phyloP scores from a whole-genome alignment of 2,888 invertebrate genomes.

The Drosophila pegasa region DNA sequence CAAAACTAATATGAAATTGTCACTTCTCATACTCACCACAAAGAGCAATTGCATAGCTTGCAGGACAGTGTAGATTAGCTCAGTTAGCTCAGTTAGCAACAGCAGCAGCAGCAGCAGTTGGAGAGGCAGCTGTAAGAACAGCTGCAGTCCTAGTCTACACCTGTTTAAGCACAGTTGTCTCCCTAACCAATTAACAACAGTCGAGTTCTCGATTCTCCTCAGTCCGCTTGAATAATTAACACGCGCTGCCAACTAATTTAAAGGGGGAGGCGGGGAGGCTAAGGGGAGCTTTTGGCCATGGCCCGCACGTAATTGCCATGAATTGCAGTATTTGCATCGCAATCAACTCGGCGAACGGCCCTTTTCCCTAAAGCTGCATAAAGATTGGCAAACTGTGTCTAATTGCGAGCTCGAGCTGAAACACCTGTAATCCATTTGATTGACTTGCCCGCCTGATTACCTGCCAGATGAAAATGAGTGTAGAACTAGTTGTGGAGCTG shows the following conservation, averaged over 20 bases:
- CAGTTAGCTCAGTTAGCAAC: conserved; percentile 17
- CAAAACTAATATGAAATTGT: too few species aligned
- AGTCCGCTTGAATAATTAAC: conserved; percentile 62
- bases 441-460: conserved; percentile 25
- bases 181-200: conserved; percentile 14
- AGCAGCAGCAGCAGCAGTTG: conserved; percentile 8
- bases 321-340: conserved; percentile 52
- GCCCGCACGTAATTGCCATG: conserved; percentile 62
- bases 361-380: conserved; percentile 38
- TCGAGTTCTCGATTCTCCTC: conserved; percentile 20
- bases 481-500: conserved; percentile 24
- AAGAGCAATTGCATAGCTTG: background rate
- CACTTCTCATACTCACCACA: too few species aligned
- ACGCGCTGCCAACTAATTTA: conserved; percentile 58
- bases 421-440: conserved; percentile 1
- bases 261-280: background rate
- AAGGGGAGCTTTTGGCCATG: conserved; percentile 26
- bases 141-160: conserved; percentile 52
- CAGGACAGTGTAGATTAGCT: conserved; percentile 50
- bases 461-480: conserved; percentile 7
- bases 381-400: conserved; percentile 38
- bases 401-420: conserved; percentile 11
- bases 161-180: conserved; percentile 36
- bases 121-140: conserved; percentile 21
- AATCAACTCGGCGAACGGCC: conserved; percentile 38